Evolutionary conservation across 2,888 invertebrate species (phyloP).

Genomic region (Gonocerus acuteangulatus): DNA sequence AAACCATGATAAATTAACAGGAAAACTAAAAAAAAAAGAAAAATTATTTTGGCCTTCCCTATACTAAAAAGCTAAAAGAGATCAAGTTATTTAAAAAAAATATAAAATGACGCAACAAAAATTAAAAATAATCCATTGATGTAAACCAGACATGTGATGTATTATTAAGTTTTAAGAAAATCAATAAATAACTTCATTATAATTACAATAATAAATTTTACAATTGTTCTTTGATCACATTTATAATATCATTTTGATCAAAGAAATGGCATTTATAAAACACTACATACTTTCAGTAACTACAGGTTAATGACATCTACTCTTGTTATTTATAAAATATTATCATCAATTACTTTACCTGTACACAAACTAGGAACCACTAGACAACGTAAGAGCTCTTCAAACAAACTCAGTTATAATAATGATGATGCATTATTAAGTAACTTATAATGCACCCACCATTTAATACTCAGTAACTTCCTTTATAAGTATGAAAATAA

Average conservation of each 20-base stretch:
- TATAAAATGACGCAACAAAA: not conserved
- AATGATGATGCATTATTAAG: not conserved
- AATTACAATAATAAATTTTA: not conserved
- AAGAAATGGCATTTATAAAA: constrained; percentile 23
- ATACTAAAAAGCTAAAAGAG: not conserved
- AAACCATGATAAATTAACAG: too few relatives aligned
- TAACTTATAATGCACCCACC: constrained; percentile 10
- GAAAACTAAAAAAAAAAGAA: too few relatives aligned
- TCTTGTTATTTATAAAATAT: constrained; percentile 23
- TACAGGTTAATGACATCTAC: constrained; percentile 17
- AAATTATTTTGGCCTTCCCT: too few relatives aligned
- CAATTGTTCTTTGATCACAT: not conserved
- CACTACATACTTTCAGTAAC: constrained; percentile 19
- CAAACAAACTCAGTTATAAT: constrained; percentile 9
- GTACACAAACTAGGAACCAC: constrained; percentile 26
- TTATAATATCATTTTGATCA: constrained; percentile 2
- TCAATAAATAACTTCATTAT: not conserved
- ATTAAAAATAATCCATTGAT: not conserved
- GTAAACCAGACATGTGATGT: not conserved
- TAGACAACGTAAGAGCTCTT: constrained; percentile 20
- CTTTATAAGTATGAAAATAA: not conserved
- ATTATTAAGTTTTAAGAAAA: not conserved
- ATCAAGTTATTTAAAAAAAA: not conserved
- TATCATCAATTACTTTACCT: constrained; percentile 17
- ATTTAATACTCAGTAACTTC: constrained; percentile 7